Evolutionary conservation across 2,888 invertebrate species (phyloP), one percentile per base, ranked within the genome.

Genomic region (Sacculina carcini): DNA sequence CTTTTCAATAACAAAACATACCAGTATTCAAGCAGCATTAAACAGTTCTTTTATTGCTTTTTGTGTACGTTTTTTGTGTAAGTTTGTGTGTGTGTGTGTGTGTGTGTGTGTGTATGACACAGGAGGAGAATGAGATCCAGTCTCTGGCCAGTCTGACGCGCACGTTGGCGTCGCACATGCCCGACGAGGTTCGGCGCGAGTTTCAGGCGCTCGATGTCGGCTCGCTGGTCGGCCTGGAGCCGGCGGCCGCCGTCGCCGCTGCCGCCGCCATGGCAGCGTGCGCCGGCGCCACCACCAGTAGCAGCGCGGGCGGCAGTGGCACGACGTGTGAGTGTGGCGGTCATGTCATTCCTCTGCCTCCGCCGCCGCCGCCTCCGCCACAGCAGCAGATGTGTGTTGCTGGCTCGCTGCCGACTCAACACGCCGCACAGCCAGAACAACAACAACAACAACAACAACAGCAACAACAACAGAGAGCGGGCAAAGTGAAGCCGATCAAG

Each of bases 201-300:
- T 98, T 98, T 69, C 99, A 96, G 68, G 92, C 90, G 71, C 94
- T 96, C 61, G 86, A 87, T 67, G 98, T 96, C 0, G 94, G 98
- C 70, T 90, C 89, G 7, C 89, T 87, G 69, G 96, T 92, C 14
- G 63, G 61, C 12, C 63, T 60, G 28, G 56, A 47, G 24, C 51
- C 51, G 19, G 52, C 53, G 56, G 59, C 54, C 57, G 60, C 29
- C 53, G 58, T 52, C 28, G 51, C 52, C 36, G 52, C 56, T 5
- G 52, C 54, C 4, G 47, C 50, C 10, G 29, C 49, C 19, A 46
- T 24, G 2, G 40, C 40, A 12, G 44, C 42, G n/a, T 9, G 38
- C 38, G 19, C 7, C 19, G 38, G 2, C 38, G 36, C 14, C 32
- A 3, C 10, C 32, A 19, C 42, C 42, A 16, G 42, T 26, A 9